A percentile compares a stretch with the other conserved stretches of the same genome.
These are phyloP conservation scores for Ceuthmochares aereus DNA, from an alignment of 2,113 vertebrate genomes.

Conservation along the genomic window DNA sequence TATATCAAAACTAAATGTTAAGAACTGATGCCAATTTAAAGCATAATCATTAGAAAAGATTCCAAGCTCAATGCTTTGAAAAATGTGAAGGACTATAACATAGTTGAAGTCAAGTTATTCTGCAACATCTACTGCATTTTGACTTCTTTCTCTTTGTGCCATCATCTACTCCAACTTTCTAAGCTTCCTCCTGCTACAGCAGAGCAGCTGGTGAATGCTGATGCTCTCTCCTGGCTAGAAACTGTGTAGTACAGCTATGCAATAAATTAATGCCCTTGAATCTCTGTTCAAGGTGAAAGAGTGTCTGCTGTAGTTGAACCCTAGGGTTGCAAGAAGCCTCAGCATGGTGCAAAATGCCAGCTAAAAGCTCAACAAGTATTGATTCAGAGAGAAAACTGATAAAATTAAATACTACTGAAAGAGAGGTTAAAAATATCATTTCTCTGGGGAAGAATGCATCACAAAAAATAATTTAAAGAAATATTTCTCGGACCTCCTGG, in stretches of 20 bases:
- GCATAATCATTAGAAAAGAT: background rate
- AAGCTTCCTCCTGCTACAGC: background rate
- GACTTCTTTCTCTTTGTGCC: background rate
- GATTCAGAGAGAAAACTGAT: background rate
- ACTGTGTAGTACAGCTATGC: background rate
- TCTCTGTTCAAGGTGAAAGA: background rate
- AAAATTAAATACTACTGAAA: background rate
- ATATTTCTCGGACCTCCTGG: background rate
- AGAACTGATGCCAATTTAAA: background rate
- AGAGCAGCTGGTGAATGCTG: background rate
- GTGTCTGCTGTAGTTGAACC: background rate
- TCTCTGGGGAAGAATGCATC: background rate
- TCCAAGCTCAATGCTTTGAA: background rate
- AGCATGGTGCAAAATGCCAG: background rate
- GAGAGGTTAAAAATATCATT: background rate
- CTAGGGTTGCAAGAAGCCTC: background rate
- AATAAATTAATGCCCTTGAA: rapidly evolving
- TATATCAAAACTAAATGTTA: background rate
- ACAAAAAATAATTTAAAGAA: background rate
- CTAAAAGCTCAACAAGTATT: background rate
- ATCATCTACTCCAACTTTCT: background rate
- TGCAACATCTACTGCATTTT: background rate
- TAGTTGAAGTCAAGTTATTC: background rate
- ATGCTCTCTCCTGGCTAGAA: constrained; percentile 39
- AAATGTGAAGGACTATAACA: background rate